Conservation (phyloP, 2,888 invertebrate species). For the Cheilosia grossa region DNA sequence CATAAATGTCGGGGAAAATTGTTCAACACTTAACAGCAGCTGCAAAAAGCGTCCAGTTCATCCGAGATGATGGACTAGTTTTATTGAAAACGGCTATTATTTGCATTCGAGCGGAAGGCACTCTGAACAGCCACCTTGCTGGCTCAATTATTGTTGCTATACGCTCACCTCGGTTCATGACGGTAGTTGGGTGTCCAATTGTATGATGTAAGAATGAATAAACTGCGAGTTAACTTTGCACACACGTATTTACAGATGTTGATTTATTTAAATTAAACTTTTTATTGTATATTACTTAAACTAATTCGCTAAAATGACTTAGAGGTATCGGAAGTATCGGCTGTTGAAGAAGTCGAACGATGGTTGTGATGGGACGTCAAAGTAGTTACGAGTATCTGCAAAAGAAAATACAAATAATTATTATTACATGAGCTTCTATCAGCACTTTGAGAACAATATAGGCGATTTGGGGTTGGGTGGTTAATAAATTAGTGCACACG, state of each 20-base stretch:
- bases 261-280: constrained; percentile 37
- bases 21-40: constrained; percentile 46
- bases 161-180: background rate
- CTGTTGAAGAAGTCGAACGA: constrained; percentile 62
- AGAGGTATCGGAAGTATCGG: constrained; percentile 59
- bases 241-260: constrained; percentile 58
- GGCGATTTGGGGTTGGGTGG: too few relatives aligned
- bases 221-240: background rate
- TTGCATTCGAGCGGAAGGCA: constrained; percentile 16
- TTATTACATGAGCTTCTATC: background rate
- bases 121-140: constrained; percentile 10
- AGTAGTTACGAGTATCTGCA: constrained; percentile 47
- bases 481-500: too few relatives aligned
- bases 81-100: constrained; percentile 27
- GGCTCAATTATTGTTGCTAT: constrained; percentile 11
- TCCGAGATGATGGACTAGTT: constrained; percentile 37
- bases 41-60: constrained; percentile 35
- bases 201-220: background rate
- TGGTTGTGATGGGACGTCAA: constrained; percentile 38
- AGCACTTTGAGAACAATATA: too few relatives aligned
- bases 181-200: constrained; percentile 18
- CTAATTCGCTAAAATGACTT: constrained; percentile 50
- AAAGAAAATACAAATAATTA: background rate
- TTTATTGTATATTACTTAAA: constrained; percentile 14
- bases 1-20: constrained; percentile 32